A percentile compares a stretch with the other conserved stretches of the same genome.
These are phyloP conservation scores for Stomatorhinus walkeri DNA, from an alignment of 2,797 vertebrate genomes.

Conservation along the genomic window DNA sequence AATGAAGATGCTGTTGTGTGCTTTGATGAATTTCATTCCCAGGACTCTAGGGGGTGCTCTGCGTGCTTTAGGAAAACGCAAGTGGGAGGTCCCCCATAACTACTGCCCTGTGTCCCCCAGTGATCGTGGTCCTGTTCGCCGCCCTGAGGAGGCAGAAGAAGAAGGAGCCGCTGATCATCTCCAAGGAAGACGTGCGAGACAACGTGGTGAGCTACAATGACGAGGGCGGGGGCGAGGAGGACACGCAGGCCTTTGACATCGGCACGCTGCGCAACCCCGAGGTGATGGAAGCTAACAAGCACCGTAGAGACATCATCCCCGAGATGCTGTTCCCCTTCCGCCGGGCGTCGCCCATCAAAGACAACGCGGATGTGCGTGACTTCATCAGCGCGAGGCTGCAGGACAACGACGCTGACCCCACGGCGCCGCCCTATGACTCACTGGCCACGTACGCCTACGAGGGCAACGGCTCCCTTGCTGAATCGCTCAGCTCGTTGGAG, in stretches of 20 bases:
- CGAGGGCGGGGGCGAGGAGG: constrained; percentile 94
- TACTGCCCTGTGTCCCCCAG: background rate
- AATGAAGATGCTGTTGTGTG: background rate
- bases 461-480: constrained; percentile 84
- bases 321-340: constrained; percentile 83
- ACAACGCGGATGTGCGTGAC: constrained; percentile 87
- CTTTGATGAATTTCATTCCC: background rate
- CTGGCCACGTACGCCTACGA: constrained; percentile 97
- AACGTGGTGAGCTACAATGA: constrained; percentile 99
- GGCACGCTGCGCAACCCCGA: constrained; percentile 91
- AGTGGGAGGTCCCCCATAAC: background rate
- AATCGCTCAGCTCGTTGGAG: constrained; percentile 90
- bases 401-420: constrained; percentile 86
- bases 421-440: constrained; percentile 90
- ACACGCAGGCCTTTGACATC: constrained; percentile 98
- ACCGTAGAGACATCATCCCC: constrained; percentile 87
- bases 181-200: constrained; percentile 96
- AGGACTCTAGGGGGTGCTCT: background rate
- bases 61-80: background rate
- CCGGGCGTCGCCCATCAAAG: constrained; percentile 82
- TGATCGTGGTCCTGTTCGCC: constrained; percentile 83
- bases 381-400: constrained; percentile 90
- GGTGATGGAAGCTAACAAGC: constrained; percentile 85
- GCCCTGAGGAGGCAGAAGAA: constrained; percentile 89
- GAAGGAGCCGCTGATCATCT: constrained; percentile 96